phyloP scores from a whole-genome alignment of 2,113 vertebrate genomes.

The Rana temporaria region DNA sequence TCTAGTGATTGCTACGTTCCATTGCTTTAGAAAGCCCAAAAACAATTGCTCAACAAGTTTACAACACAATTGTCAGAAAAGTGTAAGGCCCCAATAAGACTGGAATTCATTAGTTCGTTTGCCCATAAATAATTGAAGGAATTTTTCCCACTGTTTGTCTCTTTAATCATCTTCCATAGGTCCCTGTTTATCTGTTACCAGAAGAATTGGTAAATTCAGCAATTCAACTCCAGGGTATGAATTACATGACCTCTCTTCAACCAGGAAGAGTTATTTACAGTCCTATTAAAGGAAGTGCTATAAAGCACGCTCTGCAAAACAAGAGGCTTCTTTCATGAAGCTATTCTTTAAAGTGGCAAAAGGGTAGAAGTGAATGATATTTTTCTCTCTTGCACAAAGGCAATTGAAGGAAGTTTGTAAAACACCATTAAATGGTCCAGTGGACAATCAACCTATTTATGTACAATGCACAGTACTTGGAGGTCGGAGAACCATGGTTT shows the following conservation, averaged over 20 bases:
- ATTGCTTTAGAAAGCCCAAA: no score
- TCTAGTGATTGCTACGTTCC: no score
- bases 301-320: conserved; percentile 18
- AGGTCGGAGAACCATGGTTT: neutral
- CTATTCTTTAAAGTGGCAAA: conserved; percentile 11
- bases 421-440: conserved; percentile 4
- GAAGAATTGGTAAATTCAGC: neutral
- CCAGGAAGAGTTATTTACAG: conserved; percentile 42
- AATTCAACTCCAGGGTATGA: conserved; percentile 27
- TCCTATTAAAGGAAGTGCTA: conserved; percentile 13
- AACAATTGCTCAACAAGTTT: no score
- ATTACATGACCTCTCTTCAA: conserved; percentile 27
- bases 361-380: conserved; percentile 13
- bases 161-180: neutral
- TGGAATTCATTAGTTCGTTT: no score
- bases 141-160: neutral
- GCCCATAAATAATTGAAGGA: neutral
- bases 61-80: no score
- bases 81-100: no score
- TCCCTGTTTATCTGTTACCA: neutral
- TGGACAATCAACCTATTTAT: conserved; percentile 6
- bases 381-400: conserved; percentile 7
- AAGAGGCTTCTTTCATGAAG: conserved; percentile 26
- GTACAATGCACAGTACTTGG: neutral
- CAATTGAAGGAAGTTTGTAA: conserved; percentile 4